Percentiles rank a stretch among this genome's conserved stretches.
Evolutionary conservation across 2,113 vertebrate species (phyloP).

Genomic region (Tachysurus vachellii): DNA sequence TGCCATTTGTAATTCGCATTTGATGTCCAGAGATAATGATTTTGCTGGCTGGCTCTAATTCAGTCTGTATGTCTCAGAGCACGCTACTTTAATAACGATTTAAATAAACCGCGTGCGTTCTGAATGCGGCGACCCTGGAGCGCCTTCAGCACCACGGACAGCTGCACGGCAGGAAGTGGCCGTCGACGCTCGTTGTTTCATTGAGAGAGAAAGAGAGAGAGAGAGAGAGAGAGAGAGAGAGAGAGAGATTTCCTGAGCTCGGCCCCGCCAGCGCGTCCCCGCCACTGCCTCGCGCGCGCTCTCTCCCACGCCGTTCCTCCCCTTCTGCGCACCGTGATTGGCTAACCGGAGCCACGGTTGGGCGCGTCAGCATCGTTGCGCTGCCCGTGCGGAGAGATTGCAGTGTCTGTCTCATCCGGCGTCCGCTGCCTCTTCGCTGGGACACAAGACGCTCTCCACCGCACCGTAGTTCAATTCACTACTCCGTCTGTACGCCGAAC

Average conservation of each 20-base stretch:
- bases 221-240: conserved; percentile 51
- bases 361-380: conserved; percentile 80
- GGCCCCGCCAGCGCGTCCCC: conserved; percentile 51
- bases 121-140: conserved; percentile 21
- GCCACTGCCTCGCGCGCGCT: conserved; percentile 35
- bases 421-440: conserved; percentile 68
- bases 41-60: neutral
- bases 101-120: neutral
- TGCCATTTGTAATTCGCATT: neutral
- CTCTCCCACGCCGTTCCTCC: conserved; percentile 48
- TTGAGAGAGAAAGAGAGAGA: conserved; percentile 52
- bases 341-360: conserved; percentile 77
- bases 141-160: conserved; percentile 76
- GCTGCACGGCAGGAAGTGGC: conserved; percentile 60
- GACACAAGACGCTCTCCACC: conserved; percentile 58
- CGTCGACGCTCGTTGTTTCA: conserved; percentile 63
- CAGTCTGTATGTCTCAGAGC: neutral
- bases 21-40: neutral
- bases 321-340: conserved; percentile 74
- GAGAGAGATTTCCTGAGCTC: conserved; percentile 44
- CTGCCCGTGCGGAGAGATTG: conserved; percentile 79
- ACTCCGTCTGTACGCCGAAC: neutral
- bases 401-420: conserved; percentile 55
- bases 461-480: neutral
- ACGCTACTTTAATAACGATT: neutral